Evolutionary conservation across 2,797 vertebrate species (phyloP).

Genomic region (Melanotaenia nigrans): DNA sequence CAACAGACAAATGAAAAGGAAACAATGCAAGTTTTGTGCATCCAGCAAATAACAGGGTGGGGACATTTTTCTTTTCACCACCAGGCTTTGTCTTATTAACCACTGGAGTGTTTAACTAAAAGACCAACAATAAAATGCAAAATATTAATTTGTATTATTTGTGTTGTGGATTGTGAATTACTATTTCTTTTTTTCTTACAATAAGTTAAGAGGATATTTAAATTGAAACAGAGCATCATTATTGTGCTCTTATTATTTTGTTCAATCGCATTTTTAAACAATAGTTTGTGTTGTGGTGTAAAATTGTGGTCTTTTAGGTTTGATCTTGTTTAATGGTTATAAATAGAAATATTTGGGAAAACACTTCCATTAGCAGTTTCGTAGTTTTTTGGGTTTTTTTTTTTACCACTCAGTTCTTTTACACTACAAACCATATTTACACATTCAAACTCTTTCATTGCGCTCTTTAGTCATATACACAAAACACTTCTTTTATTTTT

Average conservation of each 20-base stretch:
- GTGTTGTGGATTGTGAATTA: too few relatives aligned
- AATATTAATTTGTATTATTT: background rate
- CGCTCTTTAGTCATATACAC: background rate
- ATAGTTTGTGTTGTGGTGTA: background rate
- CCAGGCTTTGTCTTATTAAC: slow-evolving; percentile 21
- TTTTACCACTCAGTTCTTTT: background rate
- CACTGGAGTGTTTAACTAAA: slow-evolving; percentile 12
- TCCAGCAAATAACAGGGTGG: slow-evolving; percentile 19
- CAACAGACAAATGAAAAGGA: slow-evolving; percentile 14
- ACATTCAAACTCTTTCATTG: background rate
- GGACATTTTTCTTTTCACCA: slow-evolving; percentile 19
- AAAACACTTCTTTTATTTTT: background rate
- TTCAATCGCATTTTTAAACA: background rate
- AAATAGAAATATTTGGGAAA: slow-evolving; percentile 3
- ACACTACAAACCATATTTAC: background rate
- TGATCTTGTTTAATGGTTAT: background rate
- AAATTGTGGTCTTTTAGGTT: background rate
- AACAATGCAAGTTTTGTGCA: slow-evolving; percentile 24
- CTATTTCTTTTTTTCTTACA: background rate
- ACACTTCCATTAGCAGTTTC: background rate
- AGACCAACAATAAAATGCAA: background rate
- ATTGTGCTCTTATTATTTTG: background rate
- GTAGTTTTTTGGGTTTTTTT: background rate
- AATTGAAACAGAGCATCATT: background rate
- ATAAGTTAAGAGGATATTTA: background rate